Base-by-base conservation (phyloP, 2,113 vertebrate genomes). In the Pelmatolapia mariae region DNA sequence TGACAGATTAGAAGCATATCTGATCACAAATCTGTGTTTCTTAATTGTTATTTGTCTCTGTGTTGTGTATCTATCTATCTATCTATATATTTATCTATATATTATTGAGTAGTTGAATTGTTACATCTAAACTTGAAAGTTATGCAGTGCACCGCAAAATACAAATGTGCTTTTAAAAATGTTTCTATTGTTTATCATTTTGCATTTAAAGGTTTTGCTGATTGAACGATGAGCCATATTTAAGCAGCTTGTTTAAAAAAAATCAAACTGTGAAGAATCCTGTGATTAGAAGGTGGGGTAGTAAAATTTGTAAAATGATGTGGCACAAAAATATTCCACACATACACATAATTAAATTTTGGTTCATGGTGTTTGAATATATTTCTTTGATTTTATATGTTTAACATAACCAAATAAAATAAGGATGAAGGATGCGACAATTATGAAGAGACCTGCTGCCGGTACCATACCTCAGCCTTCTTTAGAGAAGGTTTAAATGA, bases 331-430 rank as follows among this genome's bases (percentile, higher is more conserved):
- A 22, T 68, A 12, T 38, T 68, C 33, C 19, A 68, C 7, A 22
- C 7, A 5, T n/a, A 66, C 1, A 26, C 4, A 26, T 26, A 45
- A 6, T 24, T 16, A 0, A 0, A 10, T 18, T 73, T 45, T 1
- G 4, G 24, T 18, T 47, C 6, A 18, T 73, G 38, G 9, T 73
- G 22, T 63, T 45, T 54, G 8, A 45, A 47, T 45, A 47, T 76
- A 18, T 76, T 47, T 18, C 0, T 29, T 73, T 6, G 2, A 29
- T 76, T 76, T 76, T 10, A 45, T 10, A 45, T 40, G 6, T 47
- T 29, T 29, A 29, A 10, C 40, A 47, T 7, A 10, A 45, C 40
- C 15, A 18, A 10, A 76, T 19, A 29, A 29, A 29, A 19, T 0
- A 47, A 18, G 22, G 0, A 76, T 47, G 71, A 47, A 76, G 40